phyloP scores from a whole-genome alignment of 2,113 vertebrate species.

The Callionymus lyra region DNA sequence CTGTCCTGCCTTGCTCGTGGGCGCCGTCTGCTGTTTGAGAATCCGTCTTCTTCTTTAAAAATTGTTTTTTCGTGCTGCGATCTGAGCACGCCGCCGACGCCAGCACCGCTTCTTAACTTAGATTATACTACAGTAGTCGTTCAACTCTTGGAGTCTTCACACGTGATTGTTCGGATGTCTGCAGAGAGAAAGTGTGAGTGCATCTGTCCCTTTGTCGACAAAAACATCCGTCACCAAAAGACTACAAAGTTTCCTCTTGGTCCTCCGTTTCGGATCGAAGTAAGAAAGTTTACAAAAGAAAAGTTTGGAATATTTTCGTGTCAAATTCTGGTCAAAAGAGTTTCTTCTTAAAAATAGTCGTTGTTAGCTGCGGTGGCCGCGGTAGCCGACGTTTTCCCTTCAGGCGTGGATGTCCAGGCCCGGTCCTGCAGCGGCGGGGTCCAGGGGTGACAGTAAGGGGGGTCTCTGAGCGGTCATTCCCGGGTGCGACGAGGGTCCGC shows the following conservation, averaged over 20 bases:
- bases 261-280: constrained; percentile 92
- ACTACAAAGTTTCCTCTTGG: constrained; percentile 95
- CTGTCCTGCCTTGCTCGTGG: constrained; percentile 72
- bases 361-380: constrained; percentile 64
- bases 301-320: constrained; percentile 91
- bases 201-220: constrained; percentile 33
- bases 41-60: constrained; percentile 52
- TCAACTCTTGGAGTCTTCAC: constrained; percentile 96
- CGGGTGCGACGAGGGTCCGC: constrained; percentile 85
- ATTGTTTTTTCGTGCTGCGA: constrained; percentile 74
- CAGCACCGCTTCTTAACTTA: constrained; percentile 81
- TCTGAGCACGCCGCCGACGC: constrained; percentile 80
- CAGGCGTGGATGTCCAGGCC: constrained; percentile 92
- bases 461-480: constrained; percentile 92
- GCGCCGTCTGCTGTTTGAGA: constrained; percentile 70
- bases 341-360: constrained; percentile 83
- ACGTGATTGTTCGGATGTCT: constrained; percentile 42
- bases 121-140: constrained; percentile 98
- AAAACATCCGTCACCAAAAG: constrained; percentile 62
- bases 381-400: constrained; percentile 77
- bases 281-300: constrained; percentile 70
- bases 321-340: constrained; percentile 94
- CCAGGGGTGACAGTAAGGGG: constrained; percentile 80
- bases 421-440: constrained; percentile 85
- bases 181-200: constrained; percentile 24